Evolutionary conservation across 2,888 invertebrate genomes (phyloP).

Genomic region (Dolichomitus sp.): DNA sequence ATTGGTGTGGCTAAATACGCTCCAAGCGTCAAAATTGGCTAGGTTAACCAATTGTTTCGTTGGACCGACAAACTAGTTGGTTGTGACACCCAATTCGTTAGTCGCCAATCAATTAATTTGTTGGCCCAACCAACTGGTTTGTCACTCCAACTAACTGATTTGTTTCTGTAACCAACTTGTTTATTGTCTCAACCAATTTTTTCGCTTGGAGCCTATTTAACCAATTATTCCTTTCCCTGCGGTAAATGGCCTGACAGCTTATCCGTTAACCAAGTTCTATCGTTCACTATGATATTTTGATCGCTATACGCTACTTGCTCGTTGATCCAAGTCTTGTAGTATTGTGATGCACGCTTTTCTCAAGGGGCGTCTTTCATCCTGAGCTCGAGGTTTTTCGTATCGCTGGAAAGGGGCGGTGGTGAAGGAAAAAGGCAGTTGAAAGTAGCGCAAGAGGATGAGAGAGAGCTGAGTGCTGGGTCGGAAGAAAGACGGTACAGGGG

Average conservation of each 20-base stretch:
- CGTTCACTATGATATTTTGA: slow-evolving; percentile 27
- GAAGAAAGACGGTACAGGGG: slow-evolving; percentile 50
- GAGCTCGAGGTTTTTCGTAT: slow-evolving; percentile 20
- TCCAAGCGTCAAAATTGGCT: too few relatives aligned
- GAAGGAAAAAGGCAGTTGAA: slow-evolving; percentile 19
- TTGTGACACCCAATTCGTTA: too few relatives aligned
- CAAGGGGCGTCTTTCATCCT: slow-evolving; percentile 26
- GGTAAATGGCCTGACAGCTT: background rate
- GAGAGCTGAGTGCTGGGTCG: slow-evolving; percentile 27
- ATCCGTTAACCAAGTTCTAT: background rate
- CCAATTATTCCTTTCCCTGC: too few relatives aligned
- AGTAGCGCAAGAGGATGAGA: slow-evolving; percentile 32
- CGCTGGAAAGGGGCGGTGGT: slow-evolving; percentile 23
- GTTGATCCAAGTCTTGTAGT: slow-evolving; percentile 27
- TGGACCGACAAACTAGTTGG: too few relatives aligned
- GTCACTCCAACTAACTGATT: too few relatives aligned
- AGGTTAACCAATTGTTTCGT: too few relatives aligned
- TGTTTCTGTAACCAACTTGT: too few relatives aligned
- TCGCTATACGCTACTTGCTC: slow-evolving; percentile 11
- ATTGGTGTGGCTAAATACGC: too few relatives aligned
- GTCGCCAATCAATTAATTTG: too few relatives aligned
- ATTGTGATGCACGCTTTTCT: slow-evolving; percentile 34
- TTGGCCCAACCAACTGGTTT: too few relatives aligned
- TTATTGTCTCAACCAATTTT: too few relatives aligned
- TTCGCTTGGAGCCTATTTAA: too few relatives aligned